A percentile compares a stretch with the other conserved stretches of the same genome.
Evolutionary conservation across 2,797 vertebrate species (phyloP).

Genomic region (Neopelma chrysocephalum): DNA sequence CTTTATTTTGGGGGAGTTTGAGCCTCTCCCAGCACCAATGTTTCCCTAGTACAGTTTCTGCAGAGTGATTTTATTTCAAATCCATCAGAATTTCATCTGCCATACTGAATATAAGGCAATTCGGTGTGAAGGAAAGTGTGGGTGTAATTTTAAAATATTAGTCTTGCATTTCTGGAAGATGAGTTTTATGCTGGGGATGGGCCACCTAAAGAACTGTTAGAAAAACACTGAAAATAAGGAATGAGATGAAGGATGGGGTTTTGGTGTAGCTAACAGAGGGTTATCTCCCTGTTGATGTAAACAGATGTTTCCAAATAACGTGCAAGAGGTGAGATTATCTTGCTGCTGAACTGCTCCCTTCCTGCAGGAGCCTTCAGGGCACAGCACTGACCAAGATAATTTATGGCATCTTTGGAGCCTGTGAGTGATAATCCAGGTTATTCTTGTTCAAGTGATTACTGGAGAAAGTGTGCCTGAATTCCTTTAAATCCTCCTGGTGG

Average conservation of each 20-base stretch:
- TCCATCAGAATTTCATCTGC: background rate
- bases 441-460: background rate
- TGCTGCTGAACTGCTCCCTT: background rate
- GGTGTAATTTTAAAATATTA: background rate
- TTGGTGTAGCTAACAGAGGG: background rate
- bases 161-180: background rate
- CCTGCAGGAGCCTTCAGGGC: background rate
- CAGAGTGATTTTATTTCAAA: background rate
- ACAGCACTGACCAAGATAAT: background rate
- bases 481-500: background rate
- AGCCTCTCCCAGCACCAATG: background rate
- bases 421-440: background rate
- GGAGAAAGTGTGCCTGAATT: background rate
- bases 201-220: background rate
- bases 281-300: background rate
- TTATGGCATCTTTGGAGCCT: background rate
- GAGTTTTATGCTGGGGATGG: rapidly evolving
- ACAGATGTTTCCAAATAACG: background rate
- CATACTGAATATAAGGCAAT: background rate
- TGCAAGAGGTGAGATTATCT: background rate
- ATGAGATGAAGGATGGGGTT: background rate
- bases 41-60: background rate
- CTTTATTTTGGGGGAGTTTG: background rate
- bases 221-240: background rate
- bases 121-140: background rate